Percentiles rank a stretch among this genome's conserved stretches.
Evolutionary conservation across 2,113 vertebrate genomes (phyloP).

Genomic region (Barnardius zonarius): DNA sequence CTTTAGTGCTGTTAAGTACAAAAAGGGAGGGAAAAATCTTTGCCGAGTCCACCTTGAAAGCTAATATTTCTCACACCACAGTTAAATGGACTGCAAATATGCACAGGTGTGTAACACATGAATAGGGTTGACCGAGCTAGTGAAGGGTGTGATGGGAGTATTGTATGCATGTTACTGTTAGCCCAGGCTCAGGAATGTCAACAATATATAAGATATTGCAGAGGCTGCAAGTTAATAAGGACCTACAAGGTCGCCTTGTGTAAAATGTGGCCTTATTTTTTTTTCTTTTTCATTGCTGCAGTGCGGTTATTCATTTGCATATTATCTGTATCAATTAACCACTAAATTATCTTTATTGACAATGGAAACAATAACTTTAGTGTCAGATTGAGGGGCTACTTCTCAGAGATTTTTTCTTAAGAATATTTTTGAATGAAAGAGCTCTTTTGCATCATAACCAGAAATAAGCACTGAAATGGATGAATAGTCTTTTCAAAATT

Average conservation of each 20-base stretch:
- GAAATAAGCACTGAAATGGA: background rate
- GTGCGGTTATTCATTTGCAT: background rate
- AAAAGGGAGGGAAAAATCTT: background rate
- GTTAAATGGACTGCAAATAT: conserved; percentile 59
- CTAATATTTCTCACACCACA: conserved; percentile 33
- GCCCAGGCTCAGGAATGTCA: conserved; percentile 50
- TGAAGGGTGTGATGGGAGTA: conserved; percentile 11
- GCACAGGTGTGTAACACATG: conserved; percentile 56
- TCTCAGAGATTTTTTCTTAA: background rate
- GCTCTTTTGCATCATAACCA: background rate
- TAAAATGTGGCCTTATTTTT: background rate
- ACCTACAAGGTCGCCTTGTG: background rate
- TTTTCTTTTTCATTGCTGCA: background rate
- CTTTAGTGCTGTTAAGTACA: background rate
- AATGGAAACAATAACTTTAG: background rate
- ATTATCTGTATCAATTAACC: background rate
- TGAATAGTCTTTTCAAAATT: background rate
- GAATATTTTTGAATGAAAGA: background rate
- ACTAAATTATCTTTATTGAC: background rate
- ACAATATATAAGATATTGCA: conserved; percentile 48
- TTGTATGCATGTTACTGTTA: conserved; percentile 35
- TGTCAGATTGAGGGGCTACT: background rate
- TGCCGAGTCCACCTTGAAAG: conserved; percentile 34
- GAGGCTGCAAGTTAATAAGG: background rate
- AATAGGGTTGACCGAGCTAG: conserved; percentile 3